Evolutionary conservation across 2,797 vertebrate species (phyloP).

Genomic region (Gambusia yucatana): DNA sequence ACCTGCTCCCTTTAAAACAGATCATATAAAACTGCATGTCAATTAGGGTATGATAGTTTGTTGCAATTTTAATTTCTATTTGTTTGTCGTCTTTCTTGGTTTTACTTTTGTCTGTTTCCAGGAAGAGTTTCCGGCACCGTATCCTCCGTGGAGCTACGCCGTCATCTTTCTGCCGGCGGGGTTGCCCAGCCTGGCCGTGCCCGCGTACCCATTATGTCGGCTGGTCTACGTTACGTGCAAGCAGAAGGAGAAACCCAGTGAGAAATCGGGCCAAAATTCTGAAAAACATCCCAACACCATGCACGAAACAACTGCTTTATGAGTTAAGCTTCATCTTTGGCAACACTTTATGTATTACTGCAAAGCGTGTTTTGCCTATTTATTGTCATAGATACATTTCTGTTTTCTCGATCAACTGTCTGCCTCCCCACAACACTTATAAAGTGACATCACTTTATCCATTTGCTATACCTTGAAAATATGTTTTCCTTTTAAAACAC

Average conservation of each 20-base stretch:
- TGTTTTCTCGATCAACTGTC: neutral
- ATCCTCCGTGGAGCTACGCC: slow-evolving; percentile 82
- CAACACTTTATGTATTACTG: neutral
- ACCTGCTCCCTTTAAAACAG: no score
- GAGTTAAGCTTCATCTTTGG: neutral
- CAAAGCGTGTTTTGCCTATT: neutral
- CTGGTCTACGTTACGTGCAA: slow-evolving; percentile 70
- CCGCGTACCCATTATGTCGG: slow-evolving; percentile 79
- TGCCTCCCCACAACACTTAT: neutral
- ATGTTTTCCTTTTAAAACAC: neutral
- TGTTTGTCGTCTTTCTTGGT: no score
- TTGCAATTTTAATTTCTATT: no score
- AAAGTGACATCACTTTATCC: neutral
- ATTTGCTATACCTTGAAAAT: neutral
- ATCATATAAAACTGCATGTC: no score
- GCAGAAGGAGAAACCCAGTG: neutral
- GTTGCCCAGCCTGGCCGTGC: slow-evolving; percentile 82
- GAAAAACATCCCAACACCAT: neutral
- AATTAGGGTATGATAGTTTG: neutral
- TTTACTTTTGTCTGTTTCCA: slow-evolving; percentile 5
- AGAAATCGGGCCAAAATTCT: neutral
- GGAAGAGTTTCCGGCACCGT: slow-evolving; percentile 63
- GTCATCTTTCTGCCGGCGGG: slow-evolving; percentile 86
- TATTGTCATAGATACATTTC: neutral
- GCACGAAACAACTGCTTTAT: neutral